Evolutionary conservation across 2,888 invertebrate genomes (phyloP), one percentile per base, ranked within the genome.

Genomic region (Apeira syringaria): DNA sequence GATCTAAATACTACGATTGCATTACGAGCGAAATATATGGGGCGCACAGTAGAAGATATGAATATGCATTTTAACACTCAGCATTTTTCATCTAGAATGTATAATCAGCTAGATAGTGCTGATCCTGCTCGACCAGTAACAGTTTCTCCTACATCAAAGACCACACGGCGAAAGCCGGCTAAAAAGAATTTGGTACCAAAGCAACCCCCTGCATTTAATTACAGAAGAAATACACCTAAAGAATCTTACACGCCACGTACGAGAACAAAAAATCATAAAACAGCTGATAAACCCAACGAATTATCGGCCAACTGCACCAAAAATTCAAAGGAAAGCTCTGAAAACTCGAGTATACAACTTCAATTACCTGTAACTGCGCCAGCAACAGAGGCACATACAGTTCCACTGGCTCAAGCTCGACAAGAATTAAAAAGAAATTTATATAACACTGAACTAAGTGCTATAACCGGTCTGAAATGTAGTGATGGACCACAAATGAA

Each of bases 371-470:
- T 18, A 17, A 3, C 13, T 3, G 11, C 20, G 20, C 3, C 5
- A 4, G 2, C 20, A 20, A 5, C 30, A 32, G n/a, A n/a, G n/a
- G n/a, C n/a, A n/a, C n/a, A n/a, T n/a, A n/a, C n/a, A n/a, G 31
- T 12, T 27, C 31, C 31, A 20, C 22, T 15, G 5, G 7, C 9
- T 15, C 27, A 27, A 15, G 12, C 9, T 15, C 47, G 22, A 9
- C 41, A 26, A 10, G 30, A 30, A 6, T n/a, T n/a, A n/a, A n/a
- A n/a, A n/a, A n/a, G n/a, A n/a, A n/a, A n/a, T n/a, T n/a, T n/a
- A n/a, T n/a, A n/a, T n/a, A n/a, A n/a, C n/a, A n/a, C 42, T 4
- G 15, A 15, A 12, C 18, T 47, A 43, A 40, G 31, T 28, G 13
- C 28, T 18, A 22, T 35, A 1, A 42, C 50, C 17, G 40, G 30